phyloP scores from a whole-genome alignment of 2,797 vertebrate genomes.

The Sarcophilus harrisii region DNA sequence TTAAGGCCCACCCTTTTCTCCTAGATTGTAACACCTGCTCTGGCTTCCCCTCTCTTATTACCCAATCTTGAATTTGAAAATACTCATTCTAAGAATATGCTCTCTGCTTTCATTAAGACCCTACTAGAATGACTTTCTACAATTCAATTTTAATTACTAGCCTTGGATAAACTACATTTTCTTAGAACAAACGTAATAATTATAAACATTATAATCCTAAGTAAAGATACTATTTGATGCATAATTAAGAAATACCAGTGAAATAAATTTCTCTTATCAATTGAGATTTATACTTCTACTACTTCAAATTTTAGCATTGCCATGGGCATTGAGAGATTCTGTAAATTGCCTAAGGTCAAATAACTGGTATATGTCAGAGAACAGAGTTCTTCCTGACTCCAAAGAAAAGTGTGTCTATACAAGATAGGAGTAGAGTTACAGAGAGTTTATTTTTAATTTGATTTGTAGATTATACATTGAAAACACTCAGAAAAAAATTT shows the following conservation, averaged over 20 bases:
- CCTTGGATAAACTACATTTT: too few relatives aligned
- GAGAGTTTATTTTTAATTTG: neutral
- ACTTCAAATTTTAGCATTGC: neutral
- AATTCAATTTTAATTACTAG: too few relatives aligned
- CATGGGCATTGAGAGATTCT: neutral
- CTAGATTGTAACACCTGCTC: too few relatives aligned
- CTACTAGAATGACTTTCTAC: too few relatives aligned
- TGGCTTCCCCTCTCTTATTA: too few relatives aligned
- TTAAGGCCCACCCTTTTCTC: too few relatives aligned
- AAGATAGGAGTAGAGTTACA: neutral
- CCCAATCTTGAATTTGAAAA: too few relatives aligned
- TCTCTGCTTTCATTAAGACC: too few relatives aligned
- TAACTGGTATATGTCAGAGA: neutral
- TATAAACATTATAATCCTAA: neutral
- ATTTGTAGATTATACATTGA: neutral
- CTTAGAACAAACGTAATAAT: too few relatives aligned
- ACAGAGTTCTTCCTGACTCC: neutral
- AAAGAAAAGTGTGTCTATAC: neutral
- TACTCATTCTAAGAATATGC: too few relatives aligned
- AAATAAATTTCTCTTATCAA: neutral
- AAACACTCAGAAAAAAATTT: neutral
- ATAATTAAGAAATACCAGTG: neutral
- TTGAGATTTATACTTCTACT: neutral
- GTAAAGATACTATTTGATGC: neutral
- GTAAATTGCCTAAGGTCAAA: neutral